These are phyloP conservation scores for Zelleria hepariella DNA, from an alignment of 2,888 invertebrate species.

Conservation along the genomic window DNA sequence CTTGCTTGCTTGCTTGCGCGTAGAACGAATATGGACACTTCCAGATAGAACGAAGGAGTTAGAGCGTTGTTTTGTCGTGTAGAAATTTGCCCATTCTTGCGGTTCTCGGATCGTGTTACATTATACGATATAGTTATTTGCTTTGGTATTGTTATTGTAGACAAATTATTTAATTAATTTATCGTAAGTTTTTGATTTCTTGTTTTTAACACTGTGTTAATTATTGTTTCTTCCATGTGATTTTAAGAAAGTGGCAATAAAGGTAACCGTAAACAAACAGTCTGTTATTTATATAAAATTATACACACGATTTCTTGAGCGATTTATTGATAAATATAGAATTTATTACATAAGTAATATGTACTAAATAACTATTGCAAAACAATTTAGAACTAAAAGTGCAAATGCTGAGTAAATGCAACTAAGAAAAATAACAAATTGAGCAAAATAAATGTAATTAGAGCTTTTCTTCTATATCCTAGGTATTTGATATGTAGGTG, in stretches of 20 bases:
- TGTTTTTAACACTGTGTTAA: constrained; percentile 39
- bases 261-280: constrained; percentile 40
- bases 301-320: neutral
- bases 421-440: constrained; percentile 10
- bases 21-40: neutral
- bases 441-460: constrained; percentile 11
- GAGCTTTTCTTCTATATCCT: neutral
- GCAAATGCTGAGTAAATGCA: constrained; percentile 21
- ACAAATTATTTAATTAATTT: constrained; percentile 54
- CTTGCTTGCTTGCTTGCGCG: too few species aligned
- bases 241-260: constrained; percentile 63
- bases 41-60: neutral
- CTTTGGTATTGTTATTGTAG: constrained; percentile 64
- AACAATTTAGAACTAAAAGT: constrained; percentile 8
- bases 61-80: neutral
- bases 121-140: constrained; percentile 28
- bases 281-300: constrained; percentile 4
- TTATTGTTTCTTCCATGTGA: constrained; percentile 65
- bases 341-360: too few species aligned
- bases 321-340: neutral
- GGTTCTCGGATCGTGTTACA: neutral
- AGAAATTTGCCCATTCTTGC: neutral
- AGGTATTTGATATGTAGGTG: constrained; percentile 10
- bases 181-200: constrained; percentile 51
- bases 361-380: neutral